Base-by-base conservation (phyloP, 2,113 vertebrate genomes). In the Aptenodytes patagonicus region DNA sequence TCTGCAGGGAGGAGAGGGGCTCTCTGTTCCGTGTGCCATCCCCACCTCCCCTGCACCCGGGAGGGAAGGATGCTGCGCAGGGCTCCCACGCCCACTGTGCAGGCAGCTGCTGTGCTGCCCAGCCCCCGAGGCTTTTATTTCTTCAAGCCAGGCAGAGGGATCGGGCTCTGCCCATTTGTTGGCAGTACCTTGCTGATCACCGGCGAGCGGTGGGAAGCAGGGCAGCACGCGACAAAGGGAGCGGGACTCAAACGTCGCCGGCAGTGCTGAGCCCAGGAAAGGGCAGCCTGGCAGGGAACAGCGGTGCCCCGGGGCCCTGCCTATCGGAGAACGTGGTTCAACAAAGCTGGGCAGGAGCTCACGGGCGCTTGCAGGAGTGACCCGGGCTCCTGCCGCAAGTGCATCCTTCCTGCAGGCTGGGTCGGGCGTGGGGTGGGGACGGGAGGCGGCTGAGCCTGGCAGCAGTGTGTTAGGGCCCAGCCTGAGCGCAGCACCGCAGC, bases 271-370 rank as follows among this genome's bases (percentile, higher is more conserved):
- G 1, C 0, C 2, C 28, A 51, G 58, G 44, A 62, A 69, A 62
- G 52, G 57, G 64, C 66, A 60, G 28, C 58, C 58, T 42, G 72
- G 38, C 83, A 54, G 55, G 91, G 62, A 47, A 46, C 57, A 29
- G 72, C 4, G 1, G 3, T 46, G 65, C 49, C 80, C 76, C 1
- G 0, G 6, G 44, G 40, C 25, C 2, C 20, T 29, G 66, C n/a
- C 8, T 36, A 15, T n/a, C 1, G 0, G n/a, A 46, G 80, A 83
- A 28, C 4, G 0, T 7, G 8, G n/a, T 44, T 49, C 12, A 13
- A 2, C 9, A 14, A 21, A 88, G 38, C 21, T 0, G 0, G 38
- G 60, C 66, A 51, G 92, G 61, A 85, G 86, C 51, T 91, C 4
- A 0, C 6, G 3, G 61, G 52, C 1, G 3, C 52, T 75, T 31